Percentiles rank a stretch among this genome's conserved stretches.
Conservation (phyloP, 2,888 invertebrate species). For the Machimus rusticus region DNA sequence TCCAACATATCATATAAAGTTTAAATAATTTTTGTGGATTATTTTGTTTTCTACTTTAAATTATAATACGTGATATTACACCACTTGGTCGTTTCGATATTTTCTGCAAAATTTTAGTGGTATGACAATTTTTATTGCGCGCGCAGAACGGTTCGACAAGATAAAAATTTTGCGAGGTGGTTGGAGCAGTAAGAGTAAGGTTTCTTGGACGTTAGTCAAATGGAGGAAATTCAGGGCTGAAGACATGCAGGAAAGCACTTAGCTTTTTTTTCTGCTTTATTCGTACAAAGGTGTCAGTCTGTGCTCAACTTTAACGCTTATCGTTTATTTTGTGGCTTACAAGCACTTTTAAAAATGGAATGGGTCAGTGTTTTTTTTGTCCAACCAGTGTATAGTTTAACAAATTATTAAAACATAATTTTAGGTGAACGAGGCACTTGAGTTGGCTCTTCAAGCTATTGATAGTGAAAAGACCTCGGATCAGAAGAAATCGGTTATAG, state of each 20-base stretch:
- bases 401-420: slow-evolving; percentile 2
- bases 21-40: neutral
- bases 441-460: slow-evolving; percentile 70
- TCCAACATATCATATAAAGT: neutral
- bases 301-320: slow-evolving; percentile 2
- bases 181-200: neutral
- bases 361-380: slow-evolving; percentile 28
- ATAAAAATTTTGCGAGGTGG: neutral
- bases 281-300: neutral
- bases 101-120: neutral
- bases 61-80: neutral
- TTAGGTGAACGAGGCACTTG: slow-evolving; percentile 71
- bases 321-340: neutral
- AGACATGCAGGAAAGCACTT: neutral
- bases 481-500: slow-evolving; percentile 10
- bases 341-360: slow-evolving; percentile 29
- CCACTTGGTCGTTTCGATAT: neutral
- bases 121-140: neutral
- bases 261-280: neutral
- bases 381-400: neutral
- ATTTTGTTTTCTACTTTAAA: neutral
- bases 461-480: slow-evolving; percentile 64
- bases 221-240: neutral
- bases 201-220: neutral
- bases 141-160: neutral